These are phyloP conservation scores for Callospermophilus lateralis DNA, from an alignment of 2,113 vertebrate species.

Conservation along the genomic window DNA sequence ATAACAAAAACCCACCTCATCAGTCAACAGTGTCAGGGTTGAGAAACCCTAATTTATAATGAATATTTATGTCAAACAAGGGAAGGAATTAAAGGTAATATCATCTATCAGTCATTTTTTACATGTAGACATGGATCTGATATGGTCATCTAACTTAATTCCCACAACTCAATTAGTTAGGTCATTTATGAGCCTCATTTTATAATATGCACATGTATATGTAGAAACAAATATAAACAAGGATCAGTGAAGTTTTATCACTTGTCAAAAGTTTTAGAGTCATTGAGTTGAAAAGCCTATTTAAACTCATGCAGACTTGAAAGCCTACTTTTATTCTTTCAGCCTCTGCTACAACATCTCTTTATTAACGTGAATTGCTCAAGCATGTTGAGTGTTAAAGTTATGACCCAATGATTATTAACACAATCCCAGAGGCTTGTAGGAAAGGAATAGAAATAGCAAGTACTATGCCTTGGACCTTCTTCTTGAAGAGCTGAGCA, in stretches of 20 bases:
- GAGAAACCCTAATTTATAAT: not conserved
- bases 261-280: not conserved
- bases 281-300: not conserved
- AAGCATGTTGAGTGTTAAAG: not conserved
- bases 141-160: not conserved
- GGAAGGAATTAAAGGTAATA: not conserved
- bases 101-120: not conserved
- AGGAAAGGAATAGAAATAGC: not conserved
- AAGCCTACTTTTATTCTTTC: not conserved
- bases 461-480: not conserved
- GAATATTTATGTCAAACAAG: not conserved
- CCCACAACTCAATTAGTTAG: not conserved
- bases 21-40: not conserved
- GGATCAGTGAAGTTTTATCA: not conserved
- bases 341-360: not conserved
- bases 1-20: not conserved
- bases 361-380: too few relatives aligned
- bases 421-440: not conserved
- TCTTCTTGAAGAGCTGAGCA: too few relatives aligned
- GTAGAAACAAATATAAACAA: not conserved
- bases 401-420: not conserved
- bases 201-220: not conserved
- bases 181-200: not conserved
- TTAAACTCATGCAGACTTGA: not conserved
- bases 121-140: not conserved